These are phyloP conservation scores for Gymnorhina tibicen DNA, from an alignment of 2,113 vertebrate genomes.

Conservation along the genomic window DNA sequence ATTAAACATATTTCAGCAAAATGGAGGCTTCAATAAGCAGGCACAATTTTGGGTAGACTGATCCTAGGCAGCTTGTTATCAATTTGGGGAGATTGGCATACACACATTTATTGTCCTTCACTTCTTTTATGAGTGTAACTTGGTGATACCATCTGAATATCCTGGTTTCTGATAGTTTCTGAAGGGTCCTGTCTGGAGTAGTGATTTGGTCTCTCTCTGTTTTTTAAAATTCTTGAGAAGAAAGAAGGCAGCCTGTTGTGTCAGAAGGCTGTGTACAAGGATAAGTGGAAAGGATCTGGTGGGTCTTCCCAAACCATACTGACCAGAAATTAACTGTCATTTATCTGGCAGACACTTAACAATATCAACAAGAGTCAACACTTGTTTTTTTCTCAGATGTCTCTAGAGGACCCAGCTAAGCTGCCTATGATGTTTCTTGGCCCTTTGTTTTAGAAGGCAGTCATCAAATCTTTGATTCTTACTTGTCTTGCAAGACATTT, in stretches of 20 bases:
- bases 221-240: background rate
- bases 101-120: background rate
- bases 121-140: background rate
- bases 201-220: background rate
- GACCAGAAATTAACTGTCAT: background rate
- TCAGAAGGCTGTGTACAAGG: background rate
- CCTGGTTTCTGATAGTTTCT: background rate
- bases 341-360: background rate
- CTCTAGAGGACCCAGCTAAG: background rate
- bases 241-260: background rate
- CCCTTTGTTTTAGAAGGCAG: background rate
- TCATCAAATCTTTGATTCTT: background rate
- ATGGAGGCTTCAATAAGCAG: background rate
- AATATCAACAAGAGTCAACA: background rate
- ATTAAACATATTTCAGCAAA: background rate
- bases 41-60: background rate
- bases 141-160: background rate
- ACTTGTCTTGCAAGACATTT: background rate
- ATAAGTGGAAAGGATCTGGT: background rate
- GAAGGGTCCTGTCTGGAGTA: background rate
- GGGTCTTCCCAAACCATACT: background rate
- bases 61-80: background rate
- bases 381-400: background rate
- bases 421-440: background rate
- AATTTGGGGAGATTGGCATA: background rate